A percentile compares a stretch with the other conserved stretches of the same genome.
Evolutionary conservation across 1,140 invertebrate genomes (phyloP).

Genomic region (Scaptodrosophila lebanonensis): DNA sequence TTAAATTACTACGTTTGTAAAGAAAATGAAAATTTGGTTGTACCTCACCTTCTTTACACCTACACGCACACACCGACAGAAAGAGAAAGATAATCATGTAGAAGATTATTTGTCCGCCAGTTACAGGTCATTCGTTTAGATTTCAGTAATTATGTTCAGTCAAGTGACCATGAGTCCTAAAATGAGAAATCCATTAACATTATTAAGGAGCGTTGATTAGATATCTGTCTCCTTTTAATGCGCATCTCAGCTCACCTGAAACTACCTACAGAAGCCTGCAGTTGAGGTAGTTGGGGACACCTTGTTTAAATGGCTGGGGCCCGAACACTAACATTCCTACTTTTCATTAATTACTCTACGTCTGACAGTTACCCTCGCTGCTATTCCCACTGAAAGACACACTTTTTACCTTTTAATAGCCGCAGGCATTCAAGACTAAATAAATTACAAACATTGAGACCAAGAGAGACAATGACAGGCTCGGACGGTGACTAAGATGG

Average conservation of each 20-base stretch:
- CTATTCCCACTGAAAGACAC: conserved; percentile 35
- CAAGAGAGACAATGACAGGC: conserved; percentile 19
- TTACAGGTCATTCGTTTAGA: no score
- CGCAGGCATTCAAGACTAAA: conserved; percentile 28
- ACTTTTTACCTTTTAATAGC: conserved; percentile 65
- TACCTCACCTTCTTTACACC: no score
- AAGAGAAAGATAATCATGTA: no score
- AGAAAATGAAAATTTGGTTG: no score
- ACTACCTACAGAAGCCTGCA: conserved; percentile 8
- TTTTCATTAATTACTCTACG: conserved; percentile 66
- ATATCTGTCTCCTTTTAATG: no score
- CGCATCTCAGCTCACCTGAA: conserved; percentile 46
- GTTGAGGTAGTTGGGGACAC: no score
- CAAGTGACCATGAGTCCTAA: neutral
- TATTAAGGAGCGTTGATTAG: conserved; percentile 69
- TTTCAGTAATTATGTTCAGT: no score
- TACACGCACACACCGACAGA: no score
- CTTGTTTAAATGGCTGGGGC: no score
- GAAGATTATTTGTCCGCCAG: no score
- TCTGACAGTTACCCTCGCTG: conserved; percentile 22
- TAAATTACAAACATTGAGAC: conserved; percentile 50
- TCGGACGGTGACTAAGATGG: neutral
- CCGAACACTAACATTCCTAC: conserved; percentile 33
- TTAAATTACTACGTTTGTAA: no score
- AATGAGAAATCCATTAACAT: conserved; percentile 57